phyloP scores from a whole-genome alignment of 2,888 invertebrate genomes.

The Agrochola circellaris region DNA sequence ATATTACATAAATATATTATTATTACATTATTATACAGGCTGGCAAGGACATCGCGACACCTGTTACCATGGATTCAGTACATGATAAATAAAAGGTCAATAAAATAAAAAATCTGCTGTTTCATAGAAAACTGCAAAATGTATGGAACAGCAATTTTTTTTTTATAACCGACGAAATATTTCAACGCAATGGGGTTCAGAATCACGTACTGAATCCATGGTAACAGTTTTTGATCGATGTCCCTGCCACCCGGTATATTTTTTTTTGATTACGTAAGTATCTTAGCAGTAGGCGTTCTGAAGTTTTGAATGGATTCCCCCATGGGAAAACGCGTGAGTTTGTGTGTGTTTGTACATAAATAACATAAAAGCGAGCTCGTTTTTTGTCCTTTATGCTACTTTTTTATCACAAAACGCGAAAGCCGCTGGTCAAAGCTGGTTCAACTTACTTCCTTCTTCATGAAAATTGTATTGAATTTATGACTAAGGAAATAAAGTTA shows the following conservation, averaged over 20 bases:
- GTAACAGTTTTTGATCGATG: no score
- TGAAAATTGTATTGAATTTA: not conserved
- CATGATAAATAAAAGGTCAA: no score
- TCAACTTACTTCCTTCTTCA: not conserved
- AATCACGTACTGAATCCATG: no score
- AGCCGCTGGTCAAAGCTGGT: not conserved
- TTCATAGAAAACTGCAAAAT: no score
- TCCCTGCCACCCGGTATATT: no score
- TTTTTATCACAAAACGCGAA: not conserved
- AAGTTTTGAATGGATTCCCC: not conserved
- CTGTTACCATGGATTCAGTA: no score
- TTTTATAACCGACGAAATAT: no score
- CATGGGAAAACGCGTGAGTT: not conserved
- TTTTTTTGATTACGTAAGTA: not conserved
- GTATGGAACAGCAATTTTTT: no score
- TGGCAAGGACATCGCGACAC: no score
- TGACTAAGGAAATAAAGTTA: not conserved
- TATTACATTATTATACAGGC: no score
- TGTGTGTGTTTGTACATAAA: not conserved
- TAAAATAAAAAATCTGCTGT: no score
- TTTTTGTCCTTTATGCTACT: not conserved
- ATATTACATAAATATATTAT: not conserved
- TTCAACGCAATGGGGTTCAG: no score
- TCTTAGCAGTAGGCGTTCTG: not conserved
- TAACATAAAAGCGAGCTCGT: slow-evolving; percentile 7